Percentiles rank a stretch among this genome's conserved stretches.
phyloP scores from a whole-genome alignment of 2,113 vertebrate genomes.

The Campylorhamphus procurvoides region DNA sequence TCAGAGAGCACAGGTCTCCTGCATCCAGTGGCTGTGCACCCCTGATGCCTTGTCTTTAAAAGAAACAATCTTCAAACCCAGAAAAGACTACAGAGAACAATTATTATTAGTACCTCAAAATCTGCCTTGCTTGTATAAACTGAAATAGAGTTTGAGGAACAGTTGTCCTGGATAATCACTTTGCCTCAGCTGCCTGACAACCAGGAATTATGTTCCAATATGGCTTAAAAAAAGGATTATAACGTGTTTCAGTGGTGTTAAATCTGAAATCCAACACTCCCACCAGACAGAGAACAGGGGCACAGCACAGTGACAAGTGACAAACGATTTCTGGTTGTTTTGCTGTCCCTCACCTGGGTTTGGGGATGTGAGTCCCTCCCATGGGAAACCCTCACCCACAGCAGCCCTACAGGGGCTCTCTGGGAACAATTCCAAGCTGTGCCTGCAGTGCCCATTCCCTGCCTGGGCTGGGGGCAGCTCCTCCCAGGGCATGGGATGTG shows the following conservation, averaged over 20 bases:
- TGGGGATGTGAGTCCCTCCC: accelerated
- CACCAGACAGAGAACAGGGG: neutral
- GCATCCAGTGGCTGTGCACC: neutral
- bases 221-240: neutral
- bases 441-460: neutral
- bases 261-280: neutral
- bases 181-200: neutral
- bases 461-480: accelerated
- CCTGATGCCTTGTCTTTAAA: neutral
- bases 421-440: neutral
- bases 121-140: neutral
- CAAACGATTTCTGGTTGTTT: neutral
- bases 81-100: neutral
- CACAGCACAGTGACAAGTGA: neutral
- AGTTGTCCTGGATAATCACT: neutral
- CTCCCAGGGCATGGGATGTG: neutral
- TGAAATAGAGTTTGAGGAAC: neutral
- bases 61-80: neutral
- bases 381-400: accelerated
- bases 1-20: neutral
- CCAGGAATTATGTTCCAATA: neutral
- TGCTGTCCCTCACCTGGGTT: neutral
- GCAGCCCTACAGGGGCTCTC: accelerated
- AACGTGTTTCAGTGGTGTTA: neutral
- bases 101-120: neutral